Evolutionary conservation across 2,113 vertebrate genomes (phyloP).

Genomic region (Cardinalis cardinalis): DNA sequence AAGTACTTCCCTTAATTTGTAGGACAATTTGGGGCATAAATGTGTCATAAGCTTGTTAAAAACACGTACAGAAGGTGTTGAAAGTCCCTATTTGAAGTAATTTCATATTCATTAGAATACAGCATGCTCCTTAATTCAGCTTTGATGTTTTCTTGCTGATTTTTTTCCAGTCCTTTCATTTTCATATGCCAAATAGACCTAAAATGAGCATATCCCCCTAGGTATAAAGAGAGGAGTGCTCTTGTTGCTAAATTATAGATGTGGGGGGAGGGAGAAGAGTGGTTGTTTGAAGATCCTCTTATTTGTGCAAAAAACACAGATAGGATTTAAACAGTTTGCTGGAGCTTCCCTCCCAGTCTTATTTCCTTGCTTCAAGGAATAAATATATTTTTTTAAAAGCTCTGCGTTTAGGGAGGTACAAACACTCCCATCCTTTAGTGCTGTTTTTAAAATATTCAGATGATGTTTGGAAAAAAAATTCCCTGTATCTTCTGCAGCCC

Average conservation of each 20-base stretch:
- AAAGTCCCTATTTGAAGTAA: not conserved
- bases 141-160: constrained; percentile 24
- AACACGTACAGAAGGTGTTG: not conserved
- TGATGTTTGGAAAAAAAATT: not conserved
- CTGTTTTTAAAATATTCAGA: not conserved
- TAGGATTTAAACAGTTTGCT: not conserved
- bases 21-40: not conserved
- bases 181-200: constrained; percentile 31
- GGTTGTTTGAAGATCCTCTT: not conserved
- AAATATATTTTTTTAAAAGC: not conserved
- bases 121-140: not conserved
- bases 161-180: constrained; percentile 46
- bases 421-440: not conserved
- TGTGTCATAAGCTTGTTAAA: not conserved
- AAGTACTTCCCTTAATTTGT: not conserved
- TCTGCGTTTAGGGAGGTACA: not conserved
- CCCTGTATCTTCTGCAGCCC: not conserved
- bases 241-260: not conserved
- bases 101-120: not conserved
- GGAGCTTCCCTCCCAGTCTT: not conserved
- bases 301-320: not conserved
- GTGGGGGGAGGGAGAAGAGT: not conserved
- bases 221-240: constrained; percentile 29
- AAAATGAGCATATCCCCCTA: constrained; percentile 2
- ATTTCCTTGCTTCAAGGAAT: not conserved